Evolutionary conservation across 2,888 invertebrate species (phyloP), one percentile per base, ranked within the genome.

Genomic region (Diaphora mendica): DNA sequence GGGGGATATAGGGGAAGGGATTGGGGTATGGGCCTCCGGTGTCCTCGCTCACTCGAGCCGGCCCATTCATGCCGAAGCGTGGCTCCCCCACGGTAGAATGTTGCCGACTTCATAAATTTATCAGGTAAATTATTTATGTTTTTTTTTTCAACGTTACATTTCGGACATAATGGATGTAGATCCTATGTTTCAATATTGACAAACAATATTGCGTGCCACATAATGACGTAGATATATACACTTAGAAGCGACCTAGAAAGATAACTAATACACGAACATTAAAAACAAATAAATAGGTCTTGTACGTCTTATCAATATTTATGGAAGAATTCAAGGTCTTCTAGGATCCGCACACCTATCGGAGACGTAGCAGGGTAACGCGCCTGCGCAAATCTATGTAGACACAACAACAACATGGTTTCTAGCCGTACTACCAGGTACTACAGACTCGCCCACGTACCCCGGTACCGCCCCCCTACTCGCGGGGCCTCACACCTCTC

Each of bases 391-490:
- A 80, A 89, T 82, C 86, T 81, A 86, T 90, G 92, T 93, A 93
- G 93, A 94, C 95, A 94, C 92, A 93, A 93, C 92, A 94, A 94
- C 91, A 93, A 90, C 91, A 92, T 90, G 90, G 88, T 88, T 90
- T 86, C 89, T 89, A 90, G 86, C 85, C 91, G 92, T 95, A 95
- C 95, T 94, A 95, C 91, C 89, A 91, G 89, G 94, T 94, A 95
- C 95, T 95, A 95, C 95, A 95, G 95, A 95, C 95, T 93, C 95
- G 95, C 95, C 95, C 95, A 95, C 95, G 95, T 91, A 88, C 86
- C 88, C 78, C 82, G 86, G 86, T 83, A 86, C 86, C 84, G 81
- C 88, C 81, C 81, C 76, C 78, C 77, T 80, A 74, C 70, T 79
- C 83, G 76, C 74, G 75, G 42, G 39, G 77, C 84, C 78, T 76